Evolutionary conservation across 1,140 invertebrate species (phyloP).

Genomic region (Phthorimaea operculella): DNA sequence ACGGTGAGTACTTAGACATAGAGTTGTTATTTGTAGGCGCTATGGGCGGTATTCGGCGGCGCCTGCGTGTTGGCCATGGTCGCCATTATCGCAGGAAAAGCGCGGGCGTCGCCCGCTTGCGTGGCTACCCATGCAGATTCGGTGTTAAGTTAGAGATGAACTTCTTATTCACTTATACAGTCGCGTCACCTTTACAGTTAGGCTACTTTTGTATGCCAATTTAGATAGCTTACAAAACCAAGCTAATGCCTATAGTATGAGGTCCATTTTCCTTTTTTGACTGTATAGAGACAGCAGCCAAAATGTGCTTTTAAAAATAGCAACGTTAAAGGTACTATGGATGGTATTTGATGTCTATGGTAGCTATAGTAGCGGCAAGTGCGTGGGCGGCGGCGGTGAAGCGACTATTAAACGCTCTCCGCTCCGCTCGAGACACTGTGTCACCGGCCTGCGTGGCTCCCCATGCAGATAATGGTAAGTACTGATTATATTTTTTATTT

Average conservation of each 20-base stretch:
- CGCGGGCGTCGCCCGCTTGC: no score
- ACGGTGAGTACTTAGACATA: conserved; percentile 33
- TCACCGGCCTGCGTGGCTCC: conserved; percentile 38
- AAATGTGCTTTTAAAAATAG: no score
- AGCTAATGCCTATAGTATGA: no score
- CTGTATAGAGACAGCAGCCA: no score
- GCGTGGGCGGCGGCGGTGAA: conserved; percentile 40
- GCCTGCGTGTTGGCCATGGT: conserved; percentile 32
- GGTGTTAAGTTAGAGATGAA: no score
- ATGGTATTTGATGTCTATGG: conserved; percentile 32
- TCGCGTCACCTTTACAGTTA: no score
- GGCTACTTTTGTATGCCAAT: no score
- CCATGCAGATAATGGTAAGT: conserved; percentile 42
- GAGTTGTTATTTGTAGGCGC: conserved; percentile 18
- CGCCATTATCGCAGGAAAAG: conserved; percentile 27
- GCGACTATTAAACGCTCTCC: conserved; percentile 31
- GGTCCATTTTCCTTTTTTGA: no score
- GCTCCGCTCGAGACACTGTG: conserved; percentile 36
- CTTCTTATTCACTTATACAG: no score
- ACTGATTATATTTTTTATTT: no score
- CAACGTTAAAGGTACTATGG: conserved; percentile 49
- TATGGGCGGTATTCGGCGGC: conserved; percentile 41
- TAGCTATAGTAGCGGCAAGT: conserved; percentile 28
- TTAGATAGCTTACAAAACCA: no score
- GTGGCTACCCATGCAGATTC: no score